Evolutionary conservation across 2,888 invertebrate species (phyloP).

Genomic region (Drepana falcataria): DNA sequence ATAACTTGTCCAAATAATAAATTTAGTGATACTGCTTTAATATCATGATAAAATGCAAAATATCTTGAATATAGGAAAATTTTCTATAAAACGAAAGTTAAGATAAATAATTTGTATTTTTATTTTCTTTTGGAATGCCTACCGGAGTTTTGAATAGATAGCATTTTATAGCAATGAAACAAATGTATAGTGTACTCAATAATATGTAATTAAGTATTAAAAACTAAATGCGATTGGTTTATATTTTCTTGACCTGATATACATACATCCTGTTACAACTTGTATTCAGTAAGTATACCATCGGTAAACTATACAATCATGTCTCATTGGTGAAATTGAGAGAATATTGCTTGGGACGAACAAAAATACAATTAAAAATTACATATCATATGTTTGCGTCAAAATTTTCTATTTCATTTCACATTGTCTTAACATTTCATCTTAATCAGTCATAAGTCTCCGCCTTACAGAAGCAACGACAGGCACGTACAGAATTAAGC

Average conservation of each 20-base stretch:
- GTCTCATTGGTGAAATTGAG: not conserved
- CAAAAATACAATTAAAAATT: constrained; percentile 34
- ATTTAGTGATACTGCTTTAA: constrained; percentile 79
- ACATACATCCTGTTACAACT: constrained; percentile 5
- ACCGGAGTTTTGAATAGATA: constrained; percentile 77
- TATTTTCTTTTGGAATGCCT: constrained; percentile 73
- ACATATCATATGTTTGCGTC: constrained; percentile 42
- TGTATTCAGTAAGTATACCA: not conserved
- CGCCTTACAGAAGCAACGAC: constrained; percentile 14
- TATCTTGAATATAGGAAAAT: constrained; percentile 74
- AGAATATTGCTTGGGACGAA: constrained; percentile 4
- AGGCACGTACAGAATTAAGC: constrained; percentile 22
- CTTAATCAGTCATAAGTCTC: constrained; percentile 32
- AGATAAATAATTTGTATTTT: constrained; percentile 68
- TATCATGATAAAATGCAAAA: constrained; percentile 75
- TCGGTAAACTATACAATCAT: not conserved
- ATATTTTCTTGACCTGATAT: constrained; percentile 38
- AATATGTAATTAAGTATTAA: constrained; percentile 78
- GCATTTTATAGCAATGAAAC: constrained; percentile 78
- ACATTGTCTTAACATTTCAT: constrained; percentile 26
- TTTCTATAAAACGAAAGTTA: constrained; percentile 73
- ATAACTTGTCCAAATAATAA: constrained; percentile 75
- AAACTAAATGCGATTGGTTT: constrained; percentile 69
- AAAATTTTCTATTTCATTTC: constrained; percentile 16
- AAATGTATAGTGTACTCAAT: constrained; percentile 78